Evolutionary conservation across 1,140 invertebrate species (phyloP).

Genomic region (Condylostylus longicornis): DNA sequence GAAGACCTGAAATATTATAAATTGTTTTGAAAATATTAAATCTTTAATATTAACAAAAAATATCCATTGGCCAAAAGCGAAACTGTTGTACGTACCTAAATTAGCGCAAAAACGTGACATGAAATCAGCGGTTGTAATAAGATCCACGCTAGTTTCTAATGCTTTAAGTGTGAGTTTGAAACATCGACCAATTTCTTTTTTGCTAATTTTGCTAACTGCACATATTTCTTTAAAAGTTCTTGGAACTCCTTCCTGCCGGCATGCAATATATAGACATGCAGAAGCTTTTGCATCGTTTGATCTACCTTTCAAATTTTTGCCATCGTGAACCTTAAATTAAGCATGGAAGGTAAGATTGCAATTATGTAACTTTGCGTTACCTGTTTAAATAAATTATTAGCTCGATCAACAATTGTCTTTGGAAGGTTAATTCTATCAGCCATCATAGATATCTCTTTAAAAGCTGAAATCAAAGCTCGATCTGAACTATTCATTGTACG

Average conservation of each 20-base stretch:
- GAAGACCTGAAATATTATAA: slow-evolving; percentile 38
- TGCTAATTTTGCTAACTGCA: slow-evolving; percentile 95
- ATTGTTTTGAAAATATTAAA: background rate
- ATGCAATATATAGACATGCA: slow-evolving; percentile 97
- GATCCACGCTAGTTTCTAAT: slow-evolving; percentile 87
- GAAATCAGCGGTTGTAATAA: slow-evolving; percentile 97
- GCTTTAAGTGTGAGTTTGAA: slow-evolving; percentile 90
- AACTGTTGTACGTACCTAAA: slow-evolving; percentile 36
- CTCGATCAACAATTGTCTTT: slow-evolving; percentile 86
- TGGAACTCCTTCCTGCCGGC: slow-evolving; percentile 94
- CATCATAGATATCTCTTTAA: slow-evolving; percentile 94
- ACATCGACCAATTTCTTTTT: slow-evolving; percentile 96
- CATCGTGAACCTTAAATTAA: slow-evolving; percentile 68
- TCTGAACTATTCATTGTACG: slow-evolving; percentile 87
- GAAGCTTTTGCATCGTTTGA: slow-evolving; percentile 97
- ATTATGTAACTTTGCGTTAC: slow-evolving; percentile 19
- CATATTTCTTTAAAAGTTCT: slow-evolving; percentile 99
- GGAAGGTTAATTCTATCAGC: slow-evolving; percentile 94
- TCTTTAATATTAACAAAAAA: background rate
- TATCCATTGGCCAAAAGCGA: background rate
- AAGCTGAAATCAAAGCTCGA: slow-evolving; percentile 85
- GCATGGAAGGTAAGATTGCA: background rate
- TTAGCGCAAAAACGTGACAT: slow-evolving; percentile 89
- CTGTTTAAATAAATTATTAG: slow-evolving; percentile 94
- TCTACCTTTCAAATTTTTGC: slow-evolving; percentile 85